Base-by-base conservation (phyloP, 2,888 invertebrate species). In the Nyleta sp. region DNA sequence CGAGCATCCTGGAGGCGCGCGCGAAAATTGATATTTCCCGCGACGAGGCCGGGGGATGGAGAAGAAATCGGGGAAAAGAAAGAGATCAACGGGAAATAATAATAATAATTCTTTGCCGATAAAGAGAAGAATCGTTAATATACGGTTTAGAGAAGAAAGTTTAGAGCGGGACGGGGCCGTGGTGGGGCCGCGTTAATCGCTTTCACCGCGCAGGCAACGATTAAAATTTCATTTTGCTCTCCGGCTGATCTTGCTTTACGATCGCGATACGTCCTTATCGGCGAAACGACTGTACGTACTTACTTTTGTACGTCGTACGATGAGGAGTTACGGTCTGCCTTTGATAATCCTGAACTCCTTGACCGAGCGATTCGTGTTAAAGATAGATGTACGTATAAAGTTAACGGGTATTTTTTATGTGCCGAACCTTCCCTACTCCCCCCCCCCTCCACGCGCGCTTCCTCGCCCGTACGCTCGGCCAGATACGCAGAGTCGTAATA, bases 181-280 rank as follows among this genome's bases (percentile, higher is more conserved):
- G 50, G 40, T 33, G 50, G 55, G 57, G 53, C 40, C 44, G 20
- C 57, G 77, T 77, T 77, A 77, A 79, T 68, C 80, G 80, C 80
- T 76, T 80, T 80, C 80, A 76, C 80, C 80, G 68, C 65, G 57
- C 57, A 17, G 59, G 7, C 13, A 67, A 60, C 79, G 80, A 80
- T 80, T 80, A 80, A 80, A 80, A 80, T 80, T 80, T 80, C 80
- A 80, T 80, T 80, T 80, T 64, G 73, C 78, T 74, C 71, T 74
- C 60, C 60, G 71, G 17, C 64, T 79, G 77, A 81, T 80, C 77
- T 76, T 80, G 79, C 79, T 81, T 81, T 81, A 81, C 81, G 81
- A 80, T 81, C 78, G 70, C 60, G 78, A 77, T 75, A 78, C 72
- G 68, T 70, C 65, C 73, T 81, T 79, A 81, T 81, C 81, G 70